Evolutionary conservation across 2,888 invertebrate genomes (phyloP).

Genomic region (Eristalis arbustorum): DNA sequence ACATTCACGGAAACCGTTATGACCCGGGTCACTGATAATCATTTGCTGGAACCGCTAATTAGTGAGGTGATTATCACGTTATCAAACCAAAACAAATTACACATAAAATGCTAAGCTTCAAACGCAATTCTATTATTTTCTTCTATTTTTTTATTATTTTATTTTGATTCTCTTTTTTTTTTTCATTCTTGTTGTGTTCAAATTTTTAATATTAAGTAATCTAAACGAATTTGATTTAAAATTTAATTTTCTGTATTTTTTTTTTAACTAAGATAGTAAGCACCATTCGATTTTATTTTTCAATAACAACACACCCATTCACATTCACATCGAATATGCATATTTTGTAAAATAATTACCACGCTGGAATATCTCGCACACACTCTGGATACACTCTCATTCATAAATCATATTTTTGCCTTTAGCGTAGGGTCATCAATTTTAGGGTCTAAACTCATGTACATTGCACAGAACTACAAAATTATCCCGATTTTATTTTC

Average conservation of each 20-base stretch:
- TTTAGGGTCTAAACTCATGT: not conserved
- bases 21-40: slow-evolving; percentile 96
- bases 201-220: slow-evolving; percentile 14
- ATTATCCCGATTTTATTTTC: not conserved
- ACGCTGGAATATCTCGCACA: not conserved
- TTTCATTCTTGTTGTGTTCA: slow-evolving; percentile 27
- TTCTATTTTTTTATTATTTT: slow-evolving; percentile 31
- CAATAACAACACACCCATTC: slow-evolving; percentile 24
- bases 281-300: slow-evolving; percentile 20
- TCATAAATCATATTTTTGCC: not conserved
- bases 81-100: slow-evolving; percentile 62
- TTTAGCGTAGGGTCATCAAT: not conserved
- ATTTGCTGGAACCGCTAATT: slow-evolving; percentile 91
- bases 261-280: slow-evolving; percentile 30
- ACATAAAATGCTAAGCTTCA: slow-evolving; percentile 65
- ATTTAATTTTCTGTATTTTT: not conserved
- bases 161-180: slow-evolving; percentile 24
- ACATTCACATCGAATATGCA: slow-evolving; percentile 8
- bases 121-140: slow-evolving; percentile 37
- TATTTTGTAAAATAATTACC: slow-evolving; percentile 23
- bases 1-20: slow-evolving; percentile 97
- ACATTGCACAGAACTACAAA: not conserved
- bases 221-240: not conserved
- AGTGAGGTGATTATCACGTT: slow-evolving; percentile 87
- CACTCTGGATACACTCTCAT: slow-evolving; percentile 2